Evolutionary conservation across 2,797 vertebrate species (phyloP), one percentile per base, ranked within the genome.

Genomic region (Toxotes lorentzi): DNA sequence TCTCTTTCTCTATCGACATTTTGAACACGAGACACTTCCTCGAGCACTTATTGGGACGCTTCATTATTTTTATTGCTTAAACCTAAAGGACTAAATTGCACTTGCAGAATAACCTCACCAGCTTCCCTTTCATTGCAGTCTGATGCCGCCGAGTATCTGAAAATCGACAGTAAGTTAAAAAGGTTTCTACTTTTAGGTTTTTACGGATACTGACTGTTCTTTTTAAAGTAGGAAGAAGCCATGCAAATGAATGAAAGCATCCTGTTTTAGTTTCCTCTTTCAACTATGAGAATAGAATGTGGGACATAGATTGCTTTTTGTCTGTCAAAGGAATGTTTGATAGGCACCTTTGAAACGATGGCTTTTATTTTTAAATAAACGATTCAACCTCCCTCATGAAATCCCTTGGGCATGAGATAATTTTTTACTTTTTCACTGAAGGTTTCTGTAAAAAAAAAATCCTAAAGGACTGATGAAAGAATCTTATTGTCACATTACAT

Each of bases 341-440:
- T 87, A 74, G 86, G 67, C 75, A 81, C 72, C 83, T 77, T 84
- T 89, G 84, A 90, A 85, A 87, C 64, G 71, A 50, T 84, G 73
- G 62, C 73, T 90, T 92, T 89, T 86, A 92, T 92, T 92, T 94
- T 90, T 79, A 91, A 93, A 92, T 93, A 93, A 94, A 93, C 75
- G 73, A 89, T 89, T 89, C 76, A 86, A 78, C 79, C 71, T 90
- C 70, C 53, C 68, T 78, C 10, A 63, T 89, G 68, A 83, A 76
- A 41, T 91, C 78, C 78, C 84, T 82, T 87, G 83, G 82, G 79
- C 70, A 72, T 73, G 70, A 82, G 83, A 82, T 85, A 21, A 34
- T 90, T 88, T 88, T 54, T 82, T 69, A 48, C 51, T 23, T 69
- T 30, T 63, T 70, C 51, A 48, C 27, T 61, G 47, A 70, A 59